These are phyloP conservation scores for Mythimna pallens DNA, from an alignment of 2,888 invertebrate genomes.

Conservation along the genomic window DNA sequence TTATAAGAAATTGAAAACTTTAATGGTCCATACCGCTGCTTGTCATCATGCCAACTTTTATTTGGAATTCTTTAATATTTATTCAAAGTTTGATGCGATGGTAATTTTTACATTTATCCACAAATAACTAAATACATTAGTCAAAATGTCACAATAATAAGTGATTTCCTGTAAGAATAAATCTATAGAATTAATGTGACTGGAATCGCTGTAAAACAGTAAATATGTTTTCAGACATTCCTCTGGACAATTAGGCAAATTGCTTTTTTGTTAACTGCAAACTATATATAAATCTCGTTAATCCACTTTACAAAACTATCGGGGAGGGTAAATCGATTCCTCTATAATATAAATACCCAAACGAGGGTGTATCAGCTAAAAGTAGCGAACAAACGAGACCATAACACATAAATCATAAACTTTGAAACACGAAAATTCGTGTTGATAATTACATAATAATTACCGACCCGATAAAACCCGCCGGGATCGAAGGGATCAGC, in stretches of 20 bases:
- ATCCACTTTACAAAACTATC: conserved; percentile 24
- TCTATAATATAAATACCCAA: conserved; percentile 46
- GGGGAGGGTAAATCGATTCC: conserved; percentile 46
- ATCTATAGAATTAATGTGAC: conserved; percentile 45
- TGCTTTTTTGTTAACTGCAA: conserved; percentile 4
- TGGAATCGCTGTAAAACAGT: conserved; percentile 40
- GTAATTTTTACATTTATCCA: conserved; percentile 51
- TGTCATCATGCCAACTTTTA: conserved; percentile 61
- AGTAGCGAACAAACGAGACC: conserved; percentile 62
- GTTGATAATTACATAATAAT: conserved; percentile 88
- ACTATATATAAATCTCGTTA: neutral
- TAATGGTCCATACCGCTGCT: conserved; percentile 45
- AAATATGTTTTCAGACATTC: conserved; percentile 16
- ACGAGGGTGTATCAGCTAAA: conserved; percentile 52
- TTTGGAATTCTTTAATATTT: conserved; percentile 32
- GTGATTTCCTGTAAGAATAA: conserved; percentile 38
- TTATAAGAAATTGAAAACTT: conserved; percentile 51
- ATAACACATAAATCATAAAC: conserved; percentile 88
- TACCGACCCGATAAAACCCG: conserved; percentile 76
- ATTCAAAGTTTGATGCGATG: conserved; percentile 51
- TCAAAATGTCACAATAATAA: conserved; percentile 57
- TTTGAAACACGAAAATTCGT: conserved; percentile 83
- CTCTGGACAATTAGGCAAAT: conserved; percentile 35
- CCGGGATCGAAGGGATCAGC: conserved; percentile 72
- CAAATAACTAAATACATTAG: conserved; percentile 56